Evolutionary conservation across 2,888 invertebrate genomes (phyloP), one percentile per base, ranked within the genome.

Genomic region (Acanthosepion esculentum): DNA sequence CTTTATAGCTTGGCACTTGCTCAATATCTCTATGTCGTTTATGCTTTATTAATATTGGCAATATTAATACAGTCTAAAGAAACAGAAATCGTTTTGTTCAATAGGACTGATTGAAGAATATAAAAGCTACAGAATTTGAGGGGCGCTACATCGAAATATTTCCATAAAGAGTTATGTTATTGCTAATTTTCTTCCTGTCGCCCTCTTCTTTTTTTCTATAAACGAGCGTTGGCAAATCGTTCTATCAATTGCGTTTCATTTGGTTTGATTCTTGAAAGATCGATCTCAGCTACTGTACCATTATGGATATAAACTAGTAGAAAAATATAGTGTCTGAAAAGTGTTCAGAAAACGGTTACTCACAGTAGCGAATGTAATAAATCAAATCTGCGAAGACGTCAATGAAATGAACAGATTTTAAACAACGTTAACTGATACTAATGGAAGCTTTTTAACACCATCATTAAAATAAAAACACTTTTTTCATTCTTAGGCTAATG

Each of bases 1-100:
- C 78, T 78, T 78, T 78, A 78, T 78, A 78, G 78, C 78, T 78
- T 78, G 78, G n/a, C 78, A 78, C 78, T 78, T 78, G 12, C n/a
- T 78, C 78, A n/a, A 78, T n/a, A 10, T 8, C n/a, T n/a, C 78
- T 78, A n/a, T 78, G 78, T 78, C 78, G 33, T 78, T 78, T 78
- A 12, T 78, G 33, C 78, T 15, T n/a, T 78, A 78, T 78, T 78
- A 78, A 78, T 78, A 78, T 78, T 78, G 78, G n/a, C n/a, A 78
- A 78, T 78, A 78, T 78, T 33, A 7, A 15, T 78, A 33, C n/a
- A 12, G 78, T 78, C 15, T 78, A 33, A 78, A 2, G n/a, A n/a
- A 78, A 78, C 78, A 78, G 78, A n/a, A 78, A 78, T 78, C 78
- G 78, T 78, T 78, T 78, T 78, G 33, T 33, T 78, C 78, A 78